Evolutionary conservation across 2,888 invertebrate species (phyloP).

Genomic region (Neuroscelio doddi): DNA sequence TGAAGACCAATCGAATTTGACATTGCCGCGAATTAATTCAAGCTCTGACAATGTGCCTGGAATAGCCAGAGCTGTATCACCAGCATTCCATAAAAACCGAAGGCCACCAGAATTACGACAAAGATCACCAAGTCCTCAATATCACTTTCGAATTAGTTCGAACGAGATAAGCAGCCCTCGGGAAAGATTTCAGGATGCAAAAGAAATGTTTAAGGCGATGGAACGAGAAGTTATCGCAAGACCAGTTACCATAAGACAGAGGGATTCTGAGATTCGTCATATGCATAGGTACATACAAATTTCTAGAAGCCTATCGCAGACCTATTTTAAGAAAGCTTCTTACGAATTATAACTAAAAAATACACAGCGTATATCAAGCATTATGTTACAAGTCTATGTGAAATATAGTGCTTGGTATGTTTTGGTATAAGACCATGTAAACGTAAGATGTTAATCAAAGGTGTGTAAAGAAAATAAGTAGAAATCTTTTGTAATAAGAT

Average conservation of each 20-base stretch:
- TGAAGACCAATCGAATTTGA: conserved; percentile 56
- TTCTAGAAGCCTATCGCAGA: too few species aligned
- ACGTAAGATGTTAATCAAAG: too few species aligned
- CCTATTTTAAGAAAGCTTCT: too few species aligned
- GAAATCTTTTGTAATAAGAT: too few species aligned
- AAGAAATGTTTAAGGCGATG: conserved; percentile 87
- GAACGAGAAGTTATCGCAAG: conserved; percentile 76
- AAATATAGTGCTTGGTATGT: too few species aligned
- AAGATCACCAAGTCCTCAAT: conserved; percentile 72
- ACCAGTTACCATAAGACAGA: conserved; percentile 56
- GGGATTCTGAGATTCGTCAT: conserved; percentile 57
- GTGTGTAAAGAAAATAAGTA: too few species aligned
- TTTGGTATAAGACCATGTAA: too few species aligned
- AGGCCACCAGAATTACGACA: conserved; percentile 74
- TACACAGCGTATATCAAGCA: too few species aligned
- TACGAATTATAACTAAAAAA: too few species aligned
- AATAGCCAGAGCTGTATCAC: conserved; percentile 57
- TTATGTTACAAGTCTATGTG: too few species aligned
- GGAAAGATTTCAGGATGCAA: conserved; percentile 88
- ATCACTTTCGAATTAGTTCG: conserved; percentile 66
- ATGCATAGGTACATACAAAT: conserved; percentile 30
- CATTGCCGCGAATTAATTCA: conserved; percentile 63
- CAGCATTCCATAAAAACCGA: conserved; percentile 61
- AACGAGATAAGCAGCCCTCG: conserved; percentile 74
- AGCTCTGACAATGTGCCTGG: conserved; percentile 63